These are phyloP conservation scores for Enteromius trimaculatus DNA, from an alignment of 2,797 vertebrate species.

Conservation along the genomic window DNA sequence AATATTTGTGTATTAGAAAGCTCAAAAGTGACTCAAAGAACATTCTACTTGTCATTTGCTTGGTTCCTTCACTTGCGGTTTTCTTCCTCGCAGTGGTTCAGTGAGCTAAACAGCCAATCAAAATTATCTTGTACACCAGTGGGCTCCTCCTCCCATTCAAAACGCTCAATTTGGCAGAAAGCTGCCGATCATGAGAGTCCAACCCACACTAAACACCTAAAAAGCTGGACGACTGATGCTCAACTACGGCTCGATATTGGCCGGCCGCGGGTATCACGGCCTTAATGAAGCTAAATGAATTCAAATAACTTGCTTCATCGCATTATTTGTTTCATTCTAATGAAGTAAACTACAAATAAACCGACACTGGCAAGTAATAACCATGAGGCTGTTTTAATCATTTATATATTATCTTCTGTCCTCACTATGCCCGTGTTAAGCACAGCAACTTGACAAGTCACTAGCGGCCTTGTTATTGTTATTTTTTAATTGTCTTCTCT, in stretches of 20 bases:
- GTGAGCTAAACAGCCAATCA: neutral
- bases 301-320: neutral
- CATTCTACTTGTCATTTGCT: neutral
- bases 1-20: neutral
- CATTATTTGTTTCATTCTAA: neutral
- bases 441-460: neutral
- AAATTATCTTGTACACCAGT: neutral
- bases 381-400: neutral
- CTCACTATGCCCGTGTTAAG: neutral
- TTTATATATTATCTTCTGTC: neutral
- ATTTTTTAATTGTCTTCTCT: neutral
- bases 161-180: neutral
- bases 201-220: neutral
- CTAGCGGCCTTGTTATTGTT: neutral
- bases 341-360: neutral
- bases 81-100: neutral
- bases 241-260: neutral
- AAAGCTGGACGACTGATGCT: neutral
- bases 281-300: neutral
- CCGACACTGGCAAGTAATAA: conserved; percentile 2
- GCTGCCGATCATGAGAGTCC: neutral
- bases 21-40: neutral
- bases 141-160: neutral
- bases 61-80: neutral
- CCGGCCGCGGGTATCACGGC: neutral